phyloP scores from a whole-genome alignment of 2,888 invertebrate species.

The Callosobruchus maculatus region DNA sequence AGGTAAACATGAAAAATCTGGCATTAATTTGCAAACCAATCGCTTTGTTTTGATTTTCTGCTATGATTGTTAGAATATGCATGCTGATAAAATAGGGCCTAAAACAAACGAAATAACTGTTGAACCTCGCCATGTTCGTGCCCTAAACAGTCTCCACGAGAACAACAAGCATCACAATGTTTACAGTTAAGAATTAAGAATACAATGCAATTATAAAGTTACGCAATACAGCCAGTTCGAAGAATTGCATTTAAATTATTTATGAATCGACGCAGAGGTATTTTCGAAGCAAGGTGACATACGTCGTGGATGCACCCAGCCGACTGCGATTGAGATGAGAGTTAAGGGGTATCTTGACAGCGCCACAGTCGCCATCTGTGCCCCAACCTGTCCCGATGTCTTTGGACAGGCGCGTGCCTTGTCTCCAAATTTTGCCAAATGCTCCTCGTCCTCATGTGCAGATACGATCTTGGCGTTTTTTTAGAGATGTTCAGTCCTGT shows the following conservation, averaged over 20 bases:
- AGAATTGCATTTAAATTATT: neutral
- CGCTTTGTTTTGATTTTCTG: no score
- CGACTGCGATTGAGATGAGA: neutral
- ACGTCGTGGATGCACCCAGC: neutral
- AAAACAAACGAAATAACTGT: no score
- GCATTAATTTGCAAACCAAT: no score
- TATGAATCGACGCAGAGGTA: neutral
- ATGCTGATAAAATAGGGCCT: no score
- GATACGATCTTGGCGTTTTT: neutral
- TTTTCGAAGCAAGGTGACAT: neutral
- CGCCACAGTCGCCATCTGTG: neutral
- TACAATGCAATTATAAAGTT: neutral
- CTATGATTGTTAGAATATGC: no score
- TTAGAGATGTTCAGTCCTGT: neutral
- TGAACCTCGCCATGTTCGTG: no score
- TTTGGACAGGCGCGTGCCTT: neutral
- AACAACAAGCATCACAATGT: neutral
- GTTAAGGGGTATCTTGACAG: neutral
- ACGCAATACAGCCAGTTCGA: neutral
- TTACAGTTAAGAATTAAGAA: neutral
- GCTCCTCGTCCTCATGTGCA: neutral
- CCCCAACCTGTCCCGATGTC: neutral
- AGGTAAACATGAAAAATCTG: no score
- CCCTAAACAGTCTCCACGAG: no score
- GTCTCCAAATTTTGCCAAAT: neutral